Evolutionary conservation across 2,888 invertebrate species (phyloP).

Genomic region (Hirtodrosophila trivittata): DNA sequence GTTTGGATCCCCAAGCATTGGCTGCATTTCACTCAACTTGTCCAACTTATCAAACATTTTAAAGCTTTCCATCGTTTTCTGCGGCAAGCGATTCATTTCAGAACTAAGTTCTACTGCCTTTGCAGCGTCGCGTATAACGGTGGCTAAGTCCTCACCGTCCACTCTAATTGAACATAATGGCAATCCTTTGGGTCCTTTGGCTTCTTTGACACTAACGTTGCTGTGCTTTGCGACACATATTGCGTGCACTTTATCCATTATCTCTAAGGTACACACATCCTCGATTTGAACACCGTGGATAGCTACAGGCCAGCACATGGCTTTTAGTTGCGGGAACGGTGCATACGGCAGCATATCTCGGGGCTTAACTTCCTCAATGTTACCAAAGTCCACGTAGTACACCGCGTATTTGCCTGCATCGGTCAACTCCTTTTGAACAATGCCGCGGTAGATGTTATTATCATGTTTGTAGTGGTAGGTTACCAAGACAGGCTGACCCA

Average conservation of each 20-base stretch:
- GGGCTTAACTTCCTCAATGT: constrained; percentile 87
- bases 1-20: not conserved
- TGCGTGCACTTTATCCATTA: constrained; percentile 87
- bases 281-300: constrained; percentile 85
- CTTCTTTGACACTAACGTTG: constrained; percentile 82
- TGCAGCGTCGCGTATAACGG: no score
- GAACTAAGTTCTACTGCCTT: no score
- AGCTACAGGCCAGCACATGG: constrained; percentile 87
- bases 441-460: constrained; percentile 89
- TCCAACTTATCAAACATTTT: constrained; percentile 44
- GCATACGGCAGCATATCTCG: constrained; percentile 87
- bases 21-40: constrained; percentile 14
- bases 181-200: constrained; percentile 5
- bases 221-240: constrained; percentile 86
- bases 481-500: constrained; percentile 88
- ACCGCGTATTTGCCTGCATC: constrained; percentile 84
- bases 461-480: constrained; percentile 88
- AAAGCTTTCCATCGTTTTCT: constrained; percentile 25
- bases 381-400: constrained; percentile 93
- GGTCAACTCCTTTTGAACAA: constrained; percentile 32
- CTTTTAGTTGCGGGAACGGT: constrained; percentile 87
- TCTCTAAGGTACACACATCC: constrained; percentile 84
- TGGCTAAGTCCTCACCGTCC: constrained; percentile 64
- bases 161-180: constrained; percentile 70
- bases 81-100: no score